Conservation (phyloP, 2,797 vertebrate species). For the Chelonia mydas region DNA sequence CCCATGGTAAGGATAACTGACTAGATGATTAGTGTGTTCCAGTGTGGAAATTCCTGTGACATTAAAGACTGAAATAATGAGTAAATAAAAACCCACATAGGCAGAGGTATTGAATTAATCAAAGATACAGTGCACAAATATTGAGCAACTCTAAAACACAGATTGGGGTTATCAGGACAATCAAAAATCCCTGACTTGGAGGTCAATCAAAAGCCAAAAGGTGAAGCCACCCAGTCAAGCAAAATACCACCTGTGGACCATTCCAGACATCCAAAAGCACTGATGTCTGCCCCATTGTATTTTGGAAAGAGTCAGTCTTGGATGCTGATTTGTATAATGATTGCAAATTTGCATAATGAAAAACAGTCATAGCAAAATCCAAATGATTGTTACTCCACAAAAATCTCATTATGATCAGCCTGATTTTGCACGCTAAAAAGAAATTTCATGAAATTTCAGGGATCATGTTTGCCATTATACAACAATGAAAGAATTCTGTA, state of each 20-base stretch:
- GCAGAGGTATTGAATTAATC: background rate
- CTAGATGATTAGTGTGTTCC: background rate
- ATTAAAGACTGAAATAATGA: background rate
- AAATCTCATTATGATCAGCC: constrained; percentile 42
- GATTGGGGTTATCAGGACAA: background rate
- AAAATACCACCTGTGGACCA: background rate
- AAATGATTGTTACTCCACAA: constrained; percentile 44
- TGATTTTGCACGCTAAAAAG: constrained; percentile 7
- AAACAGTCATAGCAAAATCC: constrained; percentile 25
- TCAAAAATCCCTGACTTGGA: background rate
- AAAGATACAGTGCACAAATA: background rate
- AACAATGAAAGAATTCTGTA: background rate
- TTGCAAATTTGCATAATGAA: constrained; percentile 44
- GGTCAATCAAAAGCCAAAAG: background rate
- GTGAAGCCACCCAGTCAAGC: constrained; percentile 16
- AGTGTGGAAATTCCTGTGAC: background rate
- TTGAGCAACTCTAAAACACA: background rate
- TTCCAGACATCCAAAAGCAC: constrained; percentile 1
- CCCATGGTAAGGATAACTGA: background rate
- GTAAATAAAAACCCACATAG: background rate
- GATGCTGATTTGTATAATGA: constrained; percentile 28
- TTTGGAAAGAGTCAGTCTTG: constrained; percentile 5
- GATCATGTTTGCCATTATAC: background rate
- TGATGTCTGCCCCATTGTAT: constrained; percentile 2
- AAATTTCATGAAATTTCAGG: background rate